Percentiles rank a stretch among this genome's conserved stretches.
Evolutionary conservation across 2,113 vertebrate species (phyloP).

Genomic region (Choloepus hoffmanni): DNA sequence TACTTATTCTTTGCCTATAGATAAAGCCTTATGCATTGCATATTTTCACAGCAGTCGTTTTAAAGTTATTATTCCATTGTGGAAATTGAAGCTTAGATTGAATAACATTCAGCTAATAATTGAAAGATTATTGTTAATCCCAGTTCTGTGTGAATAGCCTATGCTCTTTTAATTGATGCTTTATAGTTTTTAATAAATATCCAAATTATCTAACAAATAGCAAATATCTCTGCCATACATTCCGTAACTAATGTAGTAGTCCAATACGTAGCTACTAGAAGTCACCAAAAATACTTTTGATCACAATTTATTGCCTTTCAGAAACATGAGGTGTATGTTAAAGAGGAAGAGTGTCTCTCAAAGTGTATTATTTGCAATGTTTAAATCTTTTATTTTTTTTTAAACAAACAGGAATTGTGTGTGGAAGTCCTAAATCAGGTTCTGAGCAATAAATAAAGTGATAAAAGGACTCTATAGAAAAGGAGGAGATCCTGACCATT

Average conservation of each 20-base stretch:
- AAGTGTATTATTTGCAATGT: background rate
- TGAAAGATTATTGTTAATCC: background rate
- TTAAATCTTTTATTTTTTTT: background rate
- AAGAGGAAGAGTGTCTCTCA: background rate
- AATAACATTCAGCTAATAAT: background rate
- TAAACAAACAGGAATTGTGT: background rate
- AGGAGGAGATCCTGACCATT: background rate
- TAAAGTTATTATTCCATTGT: background rate
- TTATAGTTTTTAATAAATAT: background rate
- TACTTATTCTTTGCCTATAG: background rate
- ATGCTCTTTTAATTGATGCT: background rate
- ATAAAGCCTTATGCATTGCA: background rate
- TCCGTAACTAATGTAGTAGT: background rate
- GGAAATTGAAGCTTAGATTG: background rate
- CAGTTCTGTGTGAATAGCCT: background rate
- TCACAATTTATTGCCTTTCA: background rate
- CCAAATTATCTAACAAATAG: background rate
- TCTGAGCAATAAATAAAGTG: background rate
- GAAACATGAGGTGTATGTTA: background rate
- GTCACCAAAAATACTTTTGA: background rate
- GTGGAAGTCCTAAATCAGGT: background rate
- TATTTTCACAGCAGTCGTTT: background rate
- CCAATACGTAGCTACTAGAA: background rate
- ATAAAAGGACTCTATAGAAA: background rate
- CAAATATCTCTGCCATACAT: background rate